Base-by-base conservation (phyloP, 2,888 invertebrate species). In the Petrolisthes cinctipes region DNA sequence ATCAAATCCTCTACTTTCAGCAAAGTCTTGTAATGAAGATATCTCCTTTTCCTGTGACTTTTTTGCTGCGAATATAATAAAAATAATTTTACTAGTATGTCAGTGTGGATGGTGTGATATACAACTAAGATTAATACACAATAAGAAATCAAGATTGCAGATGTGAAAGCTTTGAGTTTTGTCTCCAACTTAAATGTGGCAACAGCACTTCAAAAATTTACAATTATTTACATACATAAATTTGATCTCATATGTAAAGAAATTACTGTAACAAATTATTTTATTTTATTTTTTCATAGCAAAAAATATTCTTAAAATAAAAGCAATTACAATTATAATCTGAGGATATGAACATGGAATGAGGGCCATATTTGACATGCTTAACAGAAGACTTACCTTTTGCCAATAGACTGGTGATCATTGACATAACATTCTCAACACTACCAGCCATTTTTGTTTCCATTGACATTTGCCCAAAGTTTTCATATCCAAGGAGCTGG, bases 371-470 rank as follows among this genome's bases (percentile, higher is more conserved):
- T 37, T 37, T 37, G 5, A 53, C n/a, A 78, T 54, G 51, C 53
- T 7, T 37, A 37, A 37, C 37, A 37, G 37, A 37, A n/a, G n/a
- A 66, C 82, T 51, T 85, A 93, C 94, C 94, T 91, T 94, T 94
- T 91, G 95, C 94, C 0, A 95, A 92, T 66, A 97, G 94, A 90
- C 93, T 94, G 84, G 95, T 94, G 54, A 98, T 94, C 89, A 96
- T 94, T 89, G 94, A 94, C 91, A 95, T 94, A 0, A 98, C 95
- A 92, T 96, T 96, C 83, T 96, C 95, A 17, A 97, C 93, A 91
- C 94, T 95, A 9, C 96, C 96, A 7, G 97, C 97, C 97, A 98
- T 96, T 94, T 98, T 98, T 0, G 97, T 97, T 93, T 96, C 95
- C 97, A 98, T 97, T 68, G 97, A 97, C 95, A 98, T 95, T 71